Percentiles rank a stretch among this genome's conserved stretches.
Evolutionary conservation across 1,140 invertebrate genomes (phyloP).

Genomic region (Venustaconcha ellipsiformis): DNA sequence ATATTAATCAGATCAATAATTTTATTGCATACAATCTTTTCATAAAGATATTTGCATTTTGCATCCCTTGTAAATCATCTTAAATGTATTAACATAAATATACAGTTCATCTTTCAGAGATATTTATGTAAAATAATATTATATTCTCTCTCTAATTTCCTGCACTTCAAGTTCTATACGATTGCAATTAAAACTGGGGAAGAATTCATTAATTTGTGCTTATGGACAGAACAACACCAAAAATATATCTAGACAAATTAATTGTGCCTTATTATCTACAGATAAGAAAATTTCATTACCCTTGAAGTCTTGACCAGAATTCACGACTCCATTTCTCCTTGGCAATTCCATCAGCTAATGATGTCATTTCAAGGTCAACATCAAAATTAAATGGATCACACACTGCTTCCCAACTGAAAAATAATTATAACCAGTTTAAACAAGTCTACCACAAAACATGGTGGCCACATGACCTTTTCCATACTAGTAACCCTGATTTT

Average conservation of each 20-base stretch:
- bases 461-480: no score
- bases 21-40: no score
- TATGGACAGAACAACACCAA: background rate
- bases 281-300: slow-evolving; percentile 34
- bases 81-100: no score
- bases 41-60: no score
- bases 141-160: background rate
- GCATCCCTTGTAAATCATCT: no score
- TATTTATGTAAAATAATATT: background rate
- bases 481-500: no score
- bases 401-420: slow-evolving; percentile 73
- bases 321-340: slow-evolving; percentile 70
- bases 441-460: no score
- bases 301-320: slow-evolving; percentile 47
- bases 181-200: no score
- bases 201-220: background rate
- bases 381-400: slow-evolving; percentile 69
- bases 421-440: slow-evolving; percentile 3
- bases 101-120: background rate
- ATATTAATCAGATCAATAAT: no score
- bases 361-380: slow-evolving; percentile 68
- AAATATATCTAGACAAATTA: background rate
- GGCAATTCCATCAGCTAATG: slow-evolving; percentile 73
- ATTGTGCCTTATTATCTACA: background rate
- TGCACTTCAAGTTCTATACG: background rate